A percentile compares a stretch with the other conserved stretches of the same genome.
These are phyloP conservation scores for Nicator chloris DNA, from an alignment of 2,113 vertebrate species.

Conservation along the genomic window DNA sequence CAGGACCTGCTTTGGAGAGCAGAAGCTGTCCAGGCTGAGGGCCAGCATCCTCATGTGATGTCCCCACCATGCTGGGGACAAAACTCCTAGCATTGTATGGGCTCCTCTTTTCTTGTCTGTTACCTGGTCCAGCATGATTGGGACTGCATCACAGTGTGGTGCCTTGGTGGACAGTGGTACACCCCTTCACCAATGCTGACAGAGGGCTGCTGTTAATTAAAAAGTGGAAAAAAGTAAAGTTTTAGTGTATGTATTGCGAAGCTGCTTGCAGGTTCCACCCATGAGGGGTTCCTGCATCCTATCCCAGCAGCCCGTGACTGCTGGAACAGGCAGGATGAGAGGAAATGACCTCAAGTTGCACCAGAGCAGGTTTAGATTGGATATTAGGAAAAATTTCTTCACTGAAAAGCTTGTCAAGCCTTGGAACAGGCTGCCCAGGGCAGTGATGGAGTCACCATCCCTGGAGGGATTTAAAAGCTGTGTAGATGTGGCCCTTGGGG, in stretches of 20 bases:
- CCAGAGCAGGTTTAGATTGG: background rate
- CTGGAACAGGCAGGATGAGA: background rate
- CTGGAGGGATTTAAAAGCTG: background rate
- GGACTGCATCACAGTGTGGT: background rate
- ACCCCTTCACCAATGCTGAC: rapidly evolving
- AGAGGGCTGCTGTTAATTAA: background rate
- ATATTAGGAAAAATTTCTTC: background rate
- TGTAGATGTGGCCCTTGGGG: background rate
- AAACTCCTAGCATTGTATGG: background rate
- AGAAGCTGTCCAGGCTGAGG: background rate
- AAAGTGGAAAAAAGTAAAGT: background rate
- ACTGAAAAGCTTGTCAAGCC: background rate
- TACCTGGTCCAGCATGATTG: background rate
- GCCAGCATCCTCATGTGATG: background rate
- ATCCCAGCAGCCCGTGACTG: background rate
- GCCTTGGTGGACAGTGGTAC: rapidly evolving
- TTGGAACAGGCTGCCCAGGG: background rate
- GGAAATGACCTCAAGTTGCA: background rate
- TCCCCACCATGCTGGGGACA: background rate
- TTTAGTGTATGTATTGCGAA: background rate
- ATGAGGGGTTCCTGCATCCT: background rate
- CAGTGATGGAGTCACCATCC: background rate
- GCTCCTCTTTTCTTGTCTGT: background rate
- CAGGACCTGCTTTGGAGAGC: background rate
- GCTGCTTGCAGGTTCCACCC: background rate